These are phyloP conservation scores for Rhinoptilus africanus DNA, from an alignment of 2,113 vertebrate genomes.

Conservation along the genomic window DNA sequence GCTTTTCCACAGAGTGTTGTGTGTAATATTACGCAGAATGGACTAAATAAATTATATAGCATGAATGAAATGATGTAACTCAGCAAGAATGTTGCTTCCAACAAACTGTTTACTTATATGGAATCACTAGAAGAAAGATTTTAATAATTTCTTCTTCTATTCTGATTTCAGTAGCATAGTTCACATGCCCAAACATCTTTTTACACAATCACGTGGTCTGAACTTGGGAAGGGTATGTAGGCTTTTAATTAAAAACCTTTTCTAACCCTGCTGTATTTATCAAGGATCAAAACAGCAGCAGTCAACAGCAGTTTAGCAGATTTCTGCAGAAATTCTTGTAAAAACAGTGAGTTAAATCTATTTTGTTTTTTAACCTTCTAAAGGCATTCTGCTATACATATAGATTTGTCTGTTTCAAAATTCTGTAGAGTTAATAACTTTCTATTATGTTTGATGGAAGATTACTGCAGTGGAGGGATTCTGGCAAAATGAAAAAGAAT, in stretches of 20 bases:
- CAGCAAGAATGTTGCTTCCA: background rate
- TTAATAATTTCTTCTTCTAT: constrained; percentile 38
- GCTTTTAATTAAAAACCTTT: background rate
- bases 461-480: background rate
- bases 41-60: constrained; percentile 9
- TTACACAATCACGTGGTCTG: background rate
- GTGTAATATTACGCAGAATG: background rate
- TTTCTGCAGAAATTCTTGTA: background rate
- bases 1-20: background rate
- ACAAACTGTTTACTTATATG: constrained; percentile 55
- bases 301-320: background rate
- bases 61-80: constrained; percentile 18
- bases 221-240: background rate
- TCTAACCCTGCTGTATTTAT: background rate
- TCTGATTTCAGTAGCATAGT: constrained; percentile 18
- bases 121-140: constrained; percentile 1
- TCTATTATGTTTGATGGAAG: background rate
- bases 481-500: background rate
- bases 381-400: background rate
- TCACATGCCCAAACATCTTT: background rate
- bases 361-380: background rate
- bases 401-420: background rate
- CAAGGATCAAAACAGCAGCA: background rate
- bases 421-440: background rate
- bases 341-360: background rate